Evolutionary conservation across 2,888 invertebrate species (phyloP).

Genomic region (Pasiphila rectangulata): DNA sequence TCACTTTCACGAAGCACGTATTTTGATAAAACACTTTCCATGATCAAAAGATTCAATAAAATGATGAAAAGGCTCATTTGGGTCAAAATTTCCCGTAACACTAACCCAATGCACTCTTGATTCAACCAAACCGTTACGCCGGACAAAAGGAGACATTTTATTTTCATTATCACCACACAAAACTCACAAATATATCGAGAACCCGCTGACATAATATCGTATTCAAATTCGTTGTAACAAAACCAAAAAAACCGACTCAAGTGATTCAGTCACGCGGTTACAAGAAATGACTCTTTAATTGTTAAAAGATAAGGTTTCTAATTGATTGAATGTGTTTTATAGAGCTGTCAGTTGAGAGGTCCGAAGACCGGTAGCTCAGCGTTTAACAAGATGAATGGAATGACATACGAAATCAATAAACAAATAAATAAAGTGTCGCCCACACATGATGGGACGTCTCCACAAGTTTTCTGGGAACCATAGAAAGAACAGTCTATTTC

Average conservation of each 20-base stretch:
- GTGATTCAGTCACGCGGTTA: slow-evolving; percentile 61
- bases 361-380: slow-evolving; percentile 67
- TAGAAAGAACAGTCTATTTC: background rate
- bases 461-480: slow-evolving; percentile 6
- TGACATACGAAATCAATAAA: slow-evolving; percentile 62
- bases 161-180: slow-evolving; percentile 52
- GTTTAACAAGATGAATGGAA: slow-evolving; percentile 62
- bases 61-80: too few species aligned
- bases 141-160: slow-evolving; percentile 59
- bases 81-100: too few species aligned
- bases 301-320: slow-evolving; percentile 37
- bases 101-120: slow-evolving; percentile 24
- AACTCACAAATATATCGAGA: slow-evolving; percentile 50
- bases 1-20: too few species aligned
- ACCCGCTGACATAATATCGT: slow-evolving; percentile 71
- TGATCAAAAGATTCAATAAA: too few species aligned
- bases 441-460: slow-evolving; percentile 44
- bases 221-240: slow-evolving; percentile 59
- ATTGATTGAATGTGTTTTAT: slow-evolving; percentile 21
- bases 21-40: too few species aligned
- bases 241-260: slow-evolving; percentile 47
- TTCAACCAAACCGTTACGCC: slow-evolving; percentile 45
- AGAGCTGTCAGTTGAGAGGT: slow-evolving; percentile 34
- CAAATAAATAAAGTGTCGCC: slow-evolving; percentile 56
- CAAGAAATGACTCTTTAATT: slow-evolving; percentile 33